These are phyloP conservation scores for Tiaroga cobitis DNA, from an alignment of 2,797 vertebrate species.

Conservation along the genomic window DNA sequence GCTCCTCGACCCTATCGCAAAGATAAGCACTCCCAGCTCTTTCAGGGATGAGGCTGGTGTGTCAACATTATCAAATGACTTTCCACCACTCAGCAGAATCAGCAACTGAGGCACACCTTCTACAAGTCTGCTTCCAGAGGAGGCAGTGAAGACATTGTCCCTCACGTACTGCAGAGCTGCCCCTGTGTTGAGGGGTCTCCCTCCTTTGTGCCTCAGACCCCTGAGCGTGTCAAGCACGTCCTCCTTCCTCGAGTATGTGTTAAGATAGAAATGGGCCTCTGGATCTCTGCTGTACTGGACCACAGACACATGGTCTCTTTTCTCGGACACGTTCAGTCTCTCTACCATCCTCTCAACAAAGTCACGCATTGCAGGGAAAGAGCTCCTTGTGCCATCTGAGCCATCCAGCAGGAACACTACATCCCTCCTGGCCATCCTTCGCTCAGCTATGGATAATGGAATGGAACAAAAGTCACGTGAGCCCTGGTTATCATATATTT, in stretches of 20 bases:
- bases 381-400: conserved; percentile 69
- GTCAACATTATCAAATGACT: conserved; percentile 72
- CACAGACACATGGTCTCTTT: conserved; percentile 55
- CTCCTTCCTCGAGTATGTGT: conserved; percentile 40
- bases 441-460: conserved; percentile 35
- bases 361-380: conserved; percentile 61
- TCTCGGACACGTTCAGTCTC: conserved; percentile 72
- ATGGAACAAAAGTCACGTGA: conserved; percentile 10
- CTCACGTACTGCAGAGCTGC: conserved; percentile 56
- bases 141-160: conserved; percentile 53
- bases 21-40: conserved; percentile 55
- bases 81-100: conserved; percentile 23
- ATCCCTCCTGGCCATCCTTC: conserved; percentile 20
- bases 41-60: conserved; percentile 66
- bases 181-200: conserved; percentile 54
- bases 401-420: conserved; percentile 74
- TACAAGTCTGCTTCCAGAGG: conserved; percentile 55
- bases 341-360: conserved; percentile 75
- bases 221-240: conserved; percentile 44
- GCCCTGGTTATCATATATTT: not conserved
- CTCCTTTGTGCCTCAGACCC: conserved; percentile 51
- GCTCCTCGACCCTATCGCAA: conserved; percentile 62
- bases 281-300: conserved; percentile 61
- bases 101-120: conserved; percentile 18
- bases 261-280: conserved; percentile 55